Evolutionary conservation across 2,113 vertebrate species (phyloP).

Genomic region (Eretmochelys imbricata): DNA sequence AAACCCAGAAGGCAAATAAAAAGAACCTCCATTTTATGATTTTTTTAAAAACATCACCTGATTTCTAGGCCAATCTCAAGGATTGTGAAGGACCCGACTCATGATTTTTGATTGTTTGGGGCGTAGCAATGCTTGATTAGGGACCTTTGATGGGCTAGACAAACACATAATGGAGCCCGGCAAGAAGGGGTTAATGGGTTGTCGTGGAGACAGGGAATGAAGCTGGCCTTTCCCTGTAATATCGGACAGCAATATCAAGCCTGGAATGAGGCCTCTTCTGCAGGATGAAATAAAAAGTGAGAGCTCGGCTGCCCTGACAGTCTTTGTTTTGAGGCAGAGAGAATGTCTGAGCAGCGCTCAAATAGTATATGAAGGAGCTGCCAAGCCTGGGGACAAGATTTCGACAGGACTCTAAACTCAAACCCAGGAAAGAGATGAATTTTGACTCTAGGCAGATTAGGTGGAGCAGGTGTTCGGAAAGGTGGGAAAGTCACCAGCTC

Average conservation of each 20-base stretch:
- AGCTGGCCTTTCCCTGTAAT: neutral
- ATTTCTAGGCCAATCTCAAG: neutral
- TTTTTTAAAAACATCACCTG: neutral
- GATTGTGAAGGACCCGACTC: neutral
- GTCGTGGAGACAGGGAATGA: neutral
- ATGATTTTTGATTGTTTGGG: neutral
- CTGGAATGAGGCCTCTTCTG: neutral
- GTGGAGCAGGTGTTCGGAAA: neutral
- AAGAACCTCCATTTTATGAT: neutral
- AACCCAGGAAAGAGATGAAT: neutral
- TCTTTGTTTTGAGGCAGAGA: too few relatives aligned
- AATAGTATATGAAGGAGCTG: neutral
- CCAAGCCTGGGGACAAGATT: neutral
- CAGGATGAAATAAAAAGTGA: neutral
- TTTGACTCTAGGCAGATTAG: neutral
- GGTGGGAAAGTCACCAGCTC: neutral
- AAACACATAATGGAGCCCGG: neutral
- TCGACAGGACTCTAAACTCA: neutral
- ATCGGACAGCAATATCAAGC: neutral
- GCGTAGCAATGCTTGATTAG: neutral
- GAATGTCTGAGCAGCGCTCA: neutral
- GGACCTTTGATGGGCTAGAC: neutral
- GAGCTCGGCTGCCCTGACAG: neutral
- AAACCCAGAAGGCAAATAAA: neutral
- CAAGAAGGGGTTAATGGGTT: neutral